Percentiles rank a stretch among this genome's conserved stretches.
These are phyloP conservation scores for Limnodromus scolopaceus DNA, from an alignment of 2,797 vertebrate genomes.

Conservation along the genomic window DNA sequence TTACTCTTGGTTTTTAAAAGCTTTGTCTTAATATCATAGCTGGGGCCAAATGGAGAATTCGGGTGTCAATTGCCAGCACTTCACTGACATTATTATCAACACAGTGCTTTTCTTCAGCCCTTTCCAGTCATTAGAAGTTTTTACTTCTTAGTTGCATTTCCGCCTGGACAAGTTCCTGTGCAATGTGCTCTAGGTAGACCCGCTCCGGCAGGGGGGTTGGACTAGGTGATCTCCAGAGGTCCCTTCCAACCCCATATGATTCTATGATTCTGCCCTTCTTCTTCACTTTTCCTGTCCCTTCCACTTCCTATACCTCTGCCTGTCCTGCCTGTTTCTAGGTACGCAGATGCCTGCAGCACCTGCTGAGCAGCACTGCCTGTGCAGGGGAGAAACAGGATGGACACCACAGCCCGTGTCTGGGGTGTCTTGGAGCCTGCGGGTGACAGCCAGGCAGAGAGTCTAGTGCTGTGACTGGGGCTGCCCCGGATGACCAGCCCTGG, in stretches of 20 bases:
- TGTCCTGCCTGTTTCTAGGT: not conserved
- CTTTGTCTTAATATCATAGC: not conserved
- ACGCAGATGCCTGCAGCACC: not conserved
- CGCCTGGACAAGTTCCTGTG: no score
- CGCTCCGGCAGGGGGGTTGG: no score
- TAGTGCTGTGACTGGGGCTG: not conserved
- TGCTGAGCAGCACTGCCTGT: not conserved
- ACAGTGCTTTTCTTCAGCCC: not conserved
- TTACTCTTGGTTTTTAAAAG: not conserved
- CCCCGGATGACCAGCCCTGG: rapidly evolving
- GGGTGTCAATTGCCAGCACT: not conserved
- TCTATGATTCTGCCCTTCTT: not conserved
- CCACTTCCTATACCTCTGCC: not conserved
- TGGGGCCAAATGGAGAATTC: not conserved
- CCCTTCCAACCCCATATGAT: no score
- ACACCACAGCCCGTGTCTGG: rapidly evolving
- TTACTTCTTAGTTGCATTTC: not conserved
- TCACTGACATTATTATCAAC: not conserved
- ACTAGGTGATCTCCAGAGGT: no score
- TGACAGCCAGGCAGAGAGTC: not conserved
- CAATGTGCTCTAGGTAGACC: no score
- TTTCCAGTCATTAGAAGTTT: not conserved
- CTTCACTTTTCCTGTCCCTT: not conserved
- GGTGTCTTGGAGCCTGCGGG: not conserved
- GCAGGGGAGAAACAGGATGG: not conserved